A percentile compares a stretch with the other conserved stretches of the same genome.
These are phyloP conservation scores for Hirtodrosophila cameraria DNA, from an alignment of 2,888 invertebrate genomes.

Conservation along the genomic window DNA sequence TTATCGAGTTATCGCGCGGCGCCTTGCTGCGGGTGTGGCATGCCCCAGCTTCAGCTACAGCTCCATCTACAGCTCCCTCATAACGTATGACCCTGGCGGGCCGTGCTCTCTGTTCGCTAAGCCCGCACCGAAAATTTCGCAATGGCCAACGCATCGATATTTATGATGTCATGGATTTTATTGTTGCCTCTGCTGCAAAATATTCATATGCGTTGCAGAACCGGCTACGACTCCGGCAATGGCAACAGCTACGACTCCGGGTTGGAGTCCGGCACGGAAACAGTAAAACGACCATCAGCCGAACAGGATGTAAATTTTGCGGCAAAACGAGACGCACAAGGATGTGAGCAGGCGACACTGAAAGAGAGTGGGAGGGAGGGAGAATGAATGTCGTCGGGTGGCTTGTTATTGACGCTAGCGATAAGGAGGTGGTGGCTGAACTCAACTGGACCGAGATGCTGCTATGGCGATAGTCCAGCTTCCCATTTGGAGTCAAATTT, in stretches of 20 bases:
- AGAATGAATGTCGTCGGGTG: conserved; percentile 54
- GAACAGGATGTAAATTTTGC: conserved; percentile 81
- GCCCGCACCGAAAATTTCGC: conserved; percentile 82
- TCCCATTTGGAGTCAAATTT: conserved; percentile 62
- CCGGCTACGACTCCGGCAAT: conserved; percentile 19
- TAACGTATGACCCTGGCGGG: conserved; percentile 59
- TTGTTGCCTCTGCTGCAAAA: conserved; percentile 81
- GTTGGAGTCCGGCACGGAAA: conserved; percentile 65
- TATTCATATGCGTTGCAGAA: conserved; percentile 73
- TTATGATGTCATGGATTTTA: conserved; percentile 83
- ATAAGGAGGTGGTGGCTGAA: conserved; percentile 64
- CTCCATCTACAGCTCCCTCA: conserved; percentile 8
- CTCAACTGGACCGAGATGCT: conserved; percentile 47
- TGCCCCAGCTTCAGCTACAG: conserved; percentile 9
- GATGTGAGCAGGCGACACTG: conserved; percentile 25
- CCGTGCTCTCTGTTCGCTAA: conserved; percentile 54
- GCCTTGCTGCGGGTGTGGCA: conserved; percentile 70
- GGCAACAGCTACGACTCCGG: conserved; percentile 9
- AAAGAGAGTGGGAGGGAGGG: not conserved
- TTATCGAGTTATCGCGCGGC: conserved; percentile 84
- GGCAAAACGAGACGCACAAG: conserved; percentile 74
- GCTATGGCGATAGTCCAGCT: conserved; percentile 53
- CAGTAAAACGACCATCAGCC: conserved; percentile 81
- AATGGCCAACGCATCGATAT: conserved; percentile 80
- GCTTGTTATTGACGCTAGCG: conserved; percentile 73